A percentile compares a stretch with the other conserved stretches of the same genome.
These are phyloP conservation scores for Hystrix brachyura DNA, from an alignment of 2,113 vertebrate genomes.

Conservation along the genomic window DNA sequence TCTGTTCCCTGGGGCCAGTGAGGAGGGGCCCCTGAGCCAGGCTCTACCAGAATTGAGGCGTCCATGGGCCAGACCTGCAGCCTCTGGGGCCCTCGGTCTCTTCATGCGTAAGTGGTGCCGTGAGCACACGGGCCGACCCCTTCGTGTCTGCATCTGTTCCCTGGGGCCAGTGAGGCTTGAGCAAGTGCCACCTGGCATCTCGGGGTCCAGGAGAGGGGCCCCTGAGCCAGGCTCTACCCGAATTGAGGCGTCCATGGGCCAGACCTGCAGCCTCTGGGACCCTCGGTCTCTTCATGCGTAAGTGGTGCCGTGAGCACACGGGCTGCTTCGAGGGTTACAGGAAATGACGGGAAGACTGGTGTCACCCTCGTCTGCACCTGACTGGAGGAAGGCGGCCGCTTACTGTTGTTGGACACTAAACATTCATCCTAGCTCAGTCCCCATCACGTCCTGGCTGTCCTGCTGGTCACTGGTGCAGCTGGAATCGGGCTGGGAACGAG, in stretches of 20 bases:
- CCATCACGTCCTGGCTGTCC: neutral
- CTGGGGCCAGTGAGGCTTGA: too few relatives aligned
- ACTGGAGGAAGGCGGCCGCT: neutral
- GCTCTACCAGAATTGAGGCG: too few relatives aligned
- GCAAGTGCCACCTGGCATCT: neutral
- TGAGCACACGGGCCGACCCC: accelerated
- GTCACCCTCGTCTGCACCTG: accelerated
- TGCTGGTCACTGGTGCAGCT: accelerated
- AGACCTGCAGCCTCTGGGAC: neutral
- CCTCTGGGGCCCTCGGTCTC: neutral
- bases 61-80: accelerated
- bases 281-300: accelerated
- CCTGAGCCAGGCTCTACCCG: too few relatives aligned
- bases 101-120: neutral
- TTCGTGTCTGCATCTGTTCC: too few relatives aligned
- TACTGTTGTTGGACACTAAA: too few relatives aligned
- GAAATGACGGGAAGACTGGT: neutral
- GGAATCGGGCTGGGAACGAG: neutral
- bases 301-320: accelerated
- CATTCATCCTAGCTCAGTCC: neutral
- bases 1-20: too few relatives aligned
- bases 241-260: too few relatives aligned
- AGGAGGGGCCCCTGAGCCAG: neutral
- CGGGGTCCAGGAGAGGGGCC: neutral
- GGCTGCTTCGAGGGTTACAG: too few relatives aligned